Conservation (phyloP, 1,140 invertebrate species). For the Anastrepha obliqua region DNA sequence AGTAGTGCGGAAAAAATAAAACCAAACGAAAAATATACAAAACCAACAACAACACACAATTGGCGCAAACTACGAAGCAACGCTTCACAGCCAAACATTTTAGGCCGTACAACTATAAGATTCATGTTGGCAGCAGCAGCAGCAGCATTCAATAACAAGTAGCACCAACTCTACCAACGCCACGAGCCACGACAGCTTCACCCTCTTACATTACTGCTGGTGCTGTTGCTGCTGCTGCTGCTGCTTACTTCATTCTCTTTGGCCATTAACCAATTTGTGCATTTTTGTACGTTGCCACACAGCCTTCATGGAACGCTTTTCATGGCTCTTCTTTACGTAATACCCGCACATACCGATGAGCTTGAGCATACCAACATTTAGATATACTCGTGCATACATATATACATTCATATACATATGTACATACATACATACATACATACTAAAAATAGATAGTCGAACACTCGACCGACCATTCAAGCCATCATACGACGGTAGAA, state of each 20-base stretch:
- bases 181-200: background rate
- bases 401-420: background rate
- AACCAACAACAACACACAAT: background rate
- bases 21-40: background rate
- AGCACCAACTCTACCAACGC: background rate
- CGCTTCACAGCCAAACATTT: background rate
- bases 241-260: slow-evolving; percentile 30
- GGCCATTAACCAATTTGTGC: slow-evolving; percentile 49
- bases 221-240: background rate
- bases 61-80: background rate
- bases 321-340: slow-evolving; percentile 46
- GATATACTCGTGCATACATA: background rate
- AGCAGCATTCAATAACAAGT: slow-evolving; percentile 46
- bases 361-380: background rate
- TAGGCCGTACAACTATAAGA: slow-evolving; percentile 41
- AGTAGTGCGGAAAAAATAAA: background rate
- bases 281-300: slow-evolving; percentile 44
- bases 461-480: background rate
- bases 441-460: background rate
- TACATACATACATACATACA: slow-evolving; percentile 1
- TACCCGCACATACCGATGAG: background rate
- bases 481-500: background rate
- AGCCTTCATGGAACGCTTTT: slow-evolving; percentile 35
- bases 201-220: background rate
- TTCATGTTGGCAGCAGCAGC: slow-evolving; percentile 20